phyloP scores from a whole-genome alignment of 2,113 vertebrate species.

The Pandion haliaetus region DNA sequence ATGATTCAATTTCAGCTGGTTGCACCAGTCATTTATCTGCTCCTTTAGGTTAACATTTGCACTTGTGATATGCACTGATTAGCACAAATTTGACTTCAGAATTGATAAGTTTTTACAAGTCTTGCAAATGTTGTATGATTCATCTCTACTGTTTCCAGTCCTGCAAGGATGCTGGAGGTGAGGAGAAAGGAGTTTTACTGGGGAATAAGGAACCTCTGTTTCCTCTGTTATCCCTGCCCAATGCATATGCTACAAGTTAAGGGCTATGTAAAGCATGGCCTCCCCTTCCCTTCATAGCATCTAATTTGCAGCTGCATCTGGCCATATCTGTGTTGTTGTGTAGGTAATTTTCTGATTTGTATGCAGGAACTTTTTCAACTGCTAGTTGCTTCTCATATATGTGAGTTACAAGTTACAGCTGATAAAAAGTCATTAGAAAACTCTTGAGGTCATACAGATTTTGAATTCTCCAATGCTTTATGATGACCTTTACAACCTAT shows the following conservation, averaged over 20 bases:
- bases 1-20: not conserved
- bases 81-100: constrained; percentile 23
- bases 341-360: not conserved
- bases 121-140: not conserved
- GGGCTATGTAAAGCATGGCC: not conserved
- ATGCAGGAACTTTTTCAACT: not conserved
- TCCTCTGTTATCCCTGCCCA: not conserved
- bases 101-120: constrained; percentile 19
- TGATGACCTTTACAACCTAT: not conserved
- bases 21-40: not conserved
- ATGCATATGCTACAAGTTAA: not conserved
- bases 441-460: not conserved
- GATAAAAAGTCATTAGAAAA: not conserved
- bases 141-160: not conserved
- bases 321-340: fast-evolving
- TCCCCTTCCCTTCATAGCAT: not conserved
- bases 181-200: not conserved
- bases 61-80: not conserved
- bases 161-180: not conserved
- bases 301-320: not conserved
- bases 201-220: not conserved
- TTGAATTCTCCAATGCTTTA: not conserved
- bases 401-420: not conserved
- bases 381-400: not conserved
- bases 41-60: not conserved